Conservation (phyloP, 2,797 vertebrate genomes). For the Lacerta viridis region DNA sequence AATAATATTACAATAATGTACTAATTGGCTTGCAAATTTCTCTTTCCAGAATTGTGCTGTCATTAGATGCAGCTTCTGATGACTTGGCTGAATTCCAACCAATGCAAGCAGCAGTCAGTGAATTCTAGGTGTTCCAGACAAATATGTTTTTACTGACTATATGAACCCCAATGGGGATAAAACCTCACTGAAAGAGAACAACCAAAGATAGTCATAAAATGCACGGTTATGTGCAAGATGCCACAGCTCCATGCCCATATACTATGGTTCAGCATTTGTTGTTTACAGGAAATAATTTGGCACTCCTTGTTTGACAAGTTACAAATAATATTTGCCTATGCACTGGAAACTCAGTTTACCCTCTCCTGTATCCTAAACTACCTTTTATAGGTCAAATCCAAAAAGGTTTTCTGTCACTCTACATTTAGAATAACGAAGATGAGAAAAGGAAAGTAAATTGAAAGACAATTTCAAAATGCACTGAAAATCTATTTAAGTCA, state of each 20-base stretch:
- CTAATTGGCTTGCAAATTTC: slow-evolving; percentile 55
- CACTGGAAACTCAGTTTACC: background rate
- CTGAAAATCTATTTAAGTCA: background rate
- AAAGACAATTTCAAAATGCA: background rate
- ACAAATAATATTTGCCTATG: background rate
- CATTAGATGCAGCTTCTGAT: slow-evolving; percentile 54
- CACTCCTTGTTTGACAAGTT: background rate
- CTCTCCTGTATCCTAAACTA: background rate
- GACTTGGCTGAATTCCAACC: slow-evolving; percentile 51
- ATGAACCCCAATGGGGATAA: background rate
- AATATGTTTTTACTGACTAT: slow-evolving; percentile 19
- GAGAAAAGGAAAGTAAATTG: background rate
- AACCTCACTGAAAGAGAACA: slow-evolving; percentile 31
- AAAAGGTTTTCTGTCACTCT: background rate
- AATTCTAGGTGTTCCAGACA: slow-evolving; percentile 22
- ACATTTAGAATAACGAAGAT: background rate
- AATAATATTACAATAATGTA: slow-evolving; percentile 48
- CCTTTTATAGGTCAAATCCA: background rate
- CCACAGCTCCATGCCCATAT: background rate
- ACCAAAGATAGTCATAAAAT: slow-evolving; percentile 6
- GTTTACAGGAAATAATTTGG: background rate
- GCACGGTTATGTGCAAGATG: background rate
- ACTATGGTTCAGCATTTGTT: background rate
- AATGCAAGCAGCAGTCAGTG: slow-evolving; percentile 40
- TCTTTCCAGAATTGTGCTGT: slow-evolving; percentile 39